phyloP scores from a whole-genome alignment of 2,888 invertebrate genomes.

The Melipona bicolor region DNA sequence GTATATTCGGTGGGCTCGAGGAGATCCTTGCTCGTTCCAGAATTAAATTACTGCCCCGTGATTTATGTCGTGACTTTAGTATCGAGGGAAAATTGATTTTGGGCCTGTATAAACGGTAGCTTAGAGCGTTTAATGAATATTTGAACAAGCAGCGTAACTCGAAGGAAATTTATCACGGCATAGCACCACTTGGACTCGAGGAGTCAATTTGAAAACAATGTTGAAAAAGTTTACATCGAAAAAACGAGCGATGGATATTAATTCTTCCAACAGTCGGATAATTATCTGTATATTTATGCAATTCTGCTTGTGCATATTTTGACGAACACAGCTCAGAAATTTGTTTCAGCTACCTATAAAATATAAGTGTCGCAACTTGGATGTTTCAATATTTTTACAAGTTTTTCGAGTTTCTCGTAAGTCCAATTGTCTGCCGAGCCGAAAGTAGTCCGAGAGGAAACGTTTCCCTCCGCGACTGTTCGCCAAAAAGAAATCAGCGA shows the following conservation, averaged over 20 bases:
- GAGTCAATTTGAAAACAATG: neutral
- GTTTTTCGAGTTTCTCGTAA: too few species aligned
- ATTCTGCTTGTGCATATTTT: too few species aligned
- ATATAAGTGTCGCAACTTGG: too few species aligned
- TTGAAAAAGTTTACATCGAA: too few species aligned
- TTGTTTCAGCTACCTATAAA: too few species aligned
- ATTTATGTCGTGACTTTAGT: neutral
- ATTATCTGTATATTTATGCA: neutral
- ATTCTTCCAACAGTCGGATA: neutral
- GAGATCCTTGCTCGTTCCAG: too few species aligned
- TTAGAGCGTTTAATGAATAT: neutral
- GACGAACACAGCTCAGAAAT: too few species aligned
- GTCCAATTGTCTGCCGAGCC: too few species aligned
- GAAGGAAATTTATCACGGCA: neutral
- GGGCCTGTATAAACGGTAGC: neutral
- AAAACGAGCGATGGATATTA: too few species aligned
- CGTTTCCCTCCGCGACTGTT: neutral
- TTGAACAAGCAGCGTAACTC: neutral
- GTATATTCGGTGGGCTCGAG: too few species aligned
- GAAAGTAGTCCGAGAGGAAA: too few species aligned
- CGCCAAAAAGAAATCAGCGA: constrained; percentile 25
- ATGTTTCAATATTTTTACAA: too few species aligned
- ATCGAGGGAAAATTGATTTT: neutral
- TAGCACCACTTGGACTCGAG: neutral
- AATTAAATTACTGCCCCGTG: neutral